Evolutionary conservation across 2,797 vertebrate species (phyloP).

Genomic region (Gymnopithys bicolor): DNA sequence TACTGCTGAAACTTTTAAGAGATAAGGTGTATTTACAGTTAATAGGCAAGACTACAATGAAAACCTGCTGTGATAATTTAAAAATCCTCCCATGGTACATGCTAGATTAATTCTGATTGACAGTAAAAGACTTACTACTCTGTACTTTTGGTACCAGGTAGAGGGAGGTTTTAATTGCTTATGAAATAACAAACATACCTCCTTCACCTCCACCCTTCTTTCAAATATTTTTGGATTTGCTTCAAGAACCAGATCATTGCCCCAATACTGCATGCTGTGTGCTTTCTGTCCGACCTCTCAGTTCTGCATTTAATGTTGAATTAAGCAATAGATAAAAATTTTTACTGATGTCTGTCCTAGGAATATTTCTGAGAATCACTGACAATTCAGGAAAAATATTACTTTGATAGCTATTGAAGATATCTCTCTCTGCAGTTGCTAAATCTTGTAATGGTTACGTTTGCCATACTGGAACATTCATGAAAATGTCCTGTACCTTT

Average conservation of each 20-base stretch:
- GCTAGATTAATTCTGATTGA: neutral
- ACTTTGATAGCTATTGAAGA: neutral
- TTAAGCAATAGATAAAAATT: neutral
- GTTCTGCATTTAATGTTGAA: neutral
- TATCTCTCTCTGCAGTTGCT: neutral
- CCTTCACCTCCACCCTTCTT: neutral
- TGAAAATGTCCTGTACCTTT: neutral
- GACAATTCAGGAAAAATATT: neutral
- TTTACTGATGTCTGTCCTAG: neutral
- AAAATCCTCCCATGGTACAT: neutral
- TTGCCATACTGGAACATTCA: neutral
- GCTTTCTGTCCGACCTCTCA: neutral
- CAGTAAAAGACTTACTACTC: neutral
- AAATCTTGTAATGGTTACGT: neutral
- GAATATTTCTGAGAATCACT: neutral
- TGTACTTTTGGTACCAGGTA: neutral
- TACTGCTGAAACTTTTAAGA: neutral
- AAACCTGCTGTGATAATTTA: neutral
- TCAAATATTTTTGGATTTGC: neutral
- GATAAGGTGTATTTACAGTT: neutral
- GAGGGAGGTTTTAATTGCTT: neutral
- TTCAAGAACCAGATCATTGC: neutral
- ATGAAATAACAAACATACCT: neutral
- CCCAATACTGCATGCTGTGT: neutral
- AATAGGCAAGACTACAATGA: neutral